A percentile compares a stretch with the other conserved stretches of the same genome.
These are phyloP conservation scores for Alsophila aescularia DNA, from an alignment of 2,888 invertebrate genomes.

Conservation along the genomic window DNA sequence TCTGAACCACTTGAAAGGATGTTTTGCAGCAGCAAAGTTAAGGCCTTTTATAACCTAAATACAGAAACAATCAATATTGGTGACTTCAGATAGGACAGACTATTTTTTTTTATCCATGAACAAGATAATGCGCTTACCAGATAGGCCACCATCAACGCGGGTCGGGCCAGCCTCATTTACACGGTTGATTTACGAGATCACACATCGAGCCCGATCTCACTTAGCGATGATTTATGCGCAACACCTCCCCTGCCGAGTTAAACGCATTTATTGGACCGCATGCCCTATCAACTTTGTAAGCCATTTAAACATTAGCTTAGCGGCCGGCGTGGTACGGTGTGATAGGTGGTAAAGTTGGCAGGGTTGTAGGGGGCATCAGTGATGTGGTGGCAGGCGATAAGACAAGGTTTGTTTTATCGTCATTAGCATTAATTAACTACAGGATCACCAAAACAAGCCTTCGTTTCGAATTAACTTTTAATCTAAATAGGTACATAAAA, in stretches of 20 bases:
- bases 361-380: slow-evolving; percentile 6
- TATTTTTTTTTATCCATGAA: slow-evolving; percentile 44
- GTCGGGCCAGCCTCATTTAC: slow-evolving; percentile 72
- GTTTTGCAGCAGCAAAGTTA: too few species aligned
- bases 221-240: slow-evolving; percentile 81
- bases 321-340: slow-evolving; percentile 43
- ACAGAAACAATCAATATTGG: slow-evolving; percentile 7
- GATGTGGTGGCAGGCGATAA: slow-evolving; percentile 17
- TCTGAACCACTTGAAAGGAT: too few species aligned
- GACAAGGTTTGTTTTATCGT: slow-evolving; percentile 10
- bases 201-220: slow-evolving; percentile 81
- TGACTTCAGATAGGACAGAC: too few species aligned
- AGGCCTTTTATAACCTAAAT: neutral
- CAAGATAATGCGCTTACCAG: slow-evolving; percentile 62
- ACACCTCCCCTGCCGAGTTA: slow-evolving; percentile 77
- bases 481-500: too few species aligned
- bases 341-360: slow-evolving; percentile 33
- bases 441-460: neutral
- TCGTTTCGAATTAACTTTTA: too few species aligned
- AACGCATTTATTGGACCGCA: slow-evolving; percentile 76
- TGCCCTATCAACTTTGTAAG: slow-evolving; percentile 76
- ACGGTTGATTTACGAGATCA: slow-evolving; percentile 81
- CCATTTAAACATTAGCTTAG: slow-evolving; percentile 58
- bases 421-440: neutral
- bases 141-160: slow-evolving; percentile 69